phyloP scores from a whole-genome alignment of 2,888 invertebrate species.

The Calliopum simillimum region DNA sequence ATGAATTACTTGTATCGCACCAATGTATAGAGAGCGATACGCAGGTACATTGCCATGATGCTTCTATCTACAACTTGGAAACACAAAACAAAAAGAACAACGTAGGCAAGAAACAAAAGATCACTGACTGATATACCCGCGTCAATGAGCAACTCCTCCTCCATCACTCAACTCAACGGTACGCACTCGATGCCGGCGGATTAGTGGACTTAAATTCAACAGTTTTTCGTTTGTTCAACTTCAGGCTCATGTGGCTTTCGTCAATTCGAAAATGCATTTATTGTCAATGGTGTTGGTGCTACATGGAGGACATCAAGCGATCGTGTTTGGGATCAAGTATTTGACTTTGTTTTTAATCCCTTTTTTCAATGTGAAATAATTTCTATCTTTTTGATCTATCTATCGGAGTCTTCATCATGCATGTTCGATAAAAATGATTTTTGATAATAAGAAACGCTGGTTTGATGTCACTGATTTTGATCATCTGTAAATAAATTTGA shows the following conservation, averaged over 20 bases:
- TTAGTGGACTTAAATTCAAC: conserved; percentile 38
- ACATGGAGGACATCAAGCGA: neutral
- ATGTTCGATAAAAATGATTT: neutral
- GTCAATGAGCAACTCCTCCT: conserved; percentile 24
- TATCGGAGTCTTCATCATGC: neutral
- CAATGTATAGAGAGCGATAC: conserved; percentile 2
- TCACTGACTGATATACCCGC: conserved; percentile 5
- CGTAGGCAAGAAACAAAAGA: too few species aligned
- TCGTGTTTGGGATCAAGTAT: neutral
- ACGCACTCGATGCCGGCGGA: conserved; percentile 35
- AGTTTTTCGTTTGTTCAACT: neutral
- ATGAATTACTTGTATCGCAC: conserved; percentile 46
- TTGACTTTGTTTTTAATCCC: conserved; percentile 4
- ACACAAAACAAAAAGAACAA: neutral
- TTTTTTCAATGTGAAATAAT: neutral
- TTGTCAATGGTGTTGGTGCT: conserved; percentile 9
- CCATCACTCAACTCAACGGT: conserved; percentile 3
- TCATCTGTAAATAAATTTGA: conserved; percentile 12
- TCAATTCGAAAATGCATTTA: conserved; percentile 9
- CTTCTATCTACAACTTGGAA: conserved; percentile 2
- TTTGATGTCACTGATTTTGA: conserved; percentile 7
- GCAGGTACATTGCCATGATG: conserved; percentile 40
- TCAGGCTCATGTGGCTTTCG: neutral
- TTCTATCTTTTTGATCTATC: neutral
- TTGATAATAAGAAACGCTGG: conserved; percentile 18